These are phyloP conservation scores for Coregonus suidteri DNA, from an alignment of 2,797 vertebrate genomes.

Conservation along the genomic window DNA sequence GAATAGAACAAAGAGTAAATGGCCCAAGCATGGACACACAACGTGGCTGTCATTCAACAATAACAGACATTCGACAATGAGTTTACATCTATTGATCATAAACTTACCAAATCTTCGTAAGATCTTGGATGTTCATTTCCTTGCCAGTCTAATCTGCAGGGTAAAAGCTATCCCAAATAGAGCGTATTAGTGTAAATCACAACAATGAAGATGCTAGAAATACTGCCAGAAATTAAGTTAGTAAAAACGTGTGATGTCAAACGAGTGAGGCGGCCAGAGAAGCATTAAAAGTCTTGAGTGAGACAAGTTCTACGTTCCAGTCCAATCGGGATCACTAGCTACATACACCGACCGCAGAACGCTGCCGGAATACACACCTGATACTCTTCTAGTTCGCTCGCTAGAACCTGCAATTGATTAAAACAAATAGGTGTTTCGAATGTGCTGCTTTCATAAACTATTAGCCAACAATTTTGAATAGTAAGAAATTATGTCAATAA, in stretches of 20 bases:
- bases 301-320: slow-evolving; percentile 57
- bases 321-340: slow-evolving; percentile 48
- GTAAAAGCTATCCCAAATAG: slow-evolving; percentile 84
- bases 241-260: slow-evolving; percentile 66
- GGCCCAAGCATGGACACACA: slow-evolving; percentile 47
- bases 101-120: slow-evolving; percentile 92
- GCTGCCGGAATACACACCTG: slow-evolving; percentile 83
- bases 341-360: slow-evolving; percentile 39
- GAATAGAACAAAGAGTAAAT: slow-evolving; percentile 8
- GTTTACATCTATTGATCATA: slow-evolving; percentile 32
- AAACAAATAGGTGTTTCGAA: slow-evolving; percentile 35
- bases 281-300: slow-evolving; percentile 58
- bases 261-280: slow-evolving; percentile 52
- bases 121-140: slow-evolving; percentile 91
- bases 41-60: slow-evolving; percentile 60
- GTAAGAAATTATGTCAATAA: slow-evolving; percentile 42
- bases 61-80: slow-evolving; percentile 55
- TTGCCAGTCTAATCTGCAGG: slow-evolving; percentile 92
- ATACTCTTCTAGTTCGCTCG: slow-evolving; percentile 89
- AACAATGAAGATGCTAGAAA: slow-evolving; percentile 24
- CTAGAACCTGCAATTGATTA: slow-evolving; percentile 82
- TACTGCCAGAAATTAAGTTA: slow-evolving; percentile 34
- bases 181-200: slow-evolving; percentile 17
- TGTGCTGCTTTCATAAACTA: slow-evolving; percentile 37
- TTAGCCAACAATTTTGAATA: slow-evolving; percentile 47